Base-by-base conservation (phyloP, 1,140 invertebrate genomes). In the Lucilia cuprina region DNA sequence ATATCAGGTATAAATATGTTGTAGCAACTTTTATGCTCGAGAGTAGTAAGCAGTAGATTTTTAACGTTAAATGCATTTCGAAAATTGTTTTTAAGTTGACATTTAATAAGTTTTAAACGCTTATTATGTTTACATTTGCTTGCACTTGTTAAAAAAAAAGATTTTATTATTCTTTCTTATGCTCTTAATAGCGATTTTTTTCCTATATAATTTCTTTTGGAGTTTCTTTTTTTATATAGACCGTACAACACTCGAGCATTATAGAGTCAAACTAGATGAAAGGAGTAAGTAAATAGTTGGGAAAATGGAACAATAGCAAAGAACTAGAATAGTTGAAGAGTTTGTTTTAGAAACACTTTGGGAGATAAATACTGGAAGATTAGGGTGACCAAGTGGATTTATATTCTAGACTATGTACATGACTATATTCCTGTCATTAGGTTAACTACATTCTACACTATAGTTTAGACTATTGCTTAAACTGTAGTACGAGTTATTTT, bases 51-150 rank as follows among this genome's bases (percentile, higher is more conserved):
- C n/a, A 17, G 50, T 2, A 70, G 65, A 70, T 25, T 25, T 49
- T 80, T 50, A 80, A 49, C 34, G 77, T 49, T 70, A 25, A 70
- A 70, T 50, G 41, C 77, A 49, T 80, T 80, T 80, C n/a, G 41
- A 19, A 80, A 80, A 80, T 80, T 80, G 77, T 80, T 80, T 80
- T 80, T 50, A 80, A 80, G 77, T 80, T 80, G 77, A 80, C 77
- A 49, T 80, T 80, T 80, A 80, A 80, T 80, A 80, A 80, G 77
- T 80, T 80, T 80, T 80, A 80, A 80, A 80, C 77, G 77, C 41
- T 80, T 80, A 80, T 80, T 80, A 80, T 80, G 41, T 50, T 80
- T 80, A 50, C 41, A 80, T 50, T 49, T 49, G 77, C 12, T 25
- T 47, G 21, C 41, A 49, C 65, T 70, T 70, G 65, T 21, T 21